These are phyloP conservation scores for Thunnus maccoyii DNA, from an alignment of 2,113 vertebrate genomes.

Conservation along the genomic window DNA sequence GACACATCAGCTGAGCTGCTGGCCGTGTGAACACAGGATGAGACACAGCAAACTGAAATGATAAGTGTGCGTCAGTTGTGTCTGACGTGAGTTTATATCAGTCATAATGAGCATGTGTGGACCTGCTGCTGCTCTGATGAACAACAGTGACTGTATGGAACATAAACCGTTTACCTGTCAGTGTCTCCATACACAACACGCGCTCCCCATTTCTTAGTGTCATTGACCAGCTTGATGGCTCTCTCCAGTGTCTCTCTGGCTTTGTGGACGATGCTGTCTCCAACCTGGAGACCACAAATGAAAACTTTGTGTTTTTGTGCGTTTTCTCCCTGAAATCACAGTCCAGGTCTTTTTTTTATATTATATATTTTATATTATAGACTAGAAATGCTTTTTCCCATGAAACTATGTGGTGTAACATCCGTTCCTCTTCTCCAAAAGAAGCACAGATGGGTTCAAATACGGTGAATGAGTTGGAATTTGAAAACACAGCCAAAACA, in stretches of 20 bases:
- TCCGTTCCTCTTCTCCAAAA: not conserved
- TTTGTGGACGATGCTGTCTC: slow-evolving; percentile 98
- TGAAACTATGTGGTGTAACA: not conserved
- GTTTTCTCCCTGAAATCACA: not conserved
- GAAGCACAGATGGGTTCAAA: slow-evolving; percentile 4
- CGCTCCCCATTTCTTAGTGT: slow-evolving; percentile 98
- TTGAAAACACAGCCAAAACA: not conserved
- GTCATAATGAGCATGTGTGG: not conserved
- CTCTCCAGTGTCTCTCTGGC: slow-evolving; percentile 97
- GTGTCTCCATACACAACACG: slow-evolving; percentile 97
- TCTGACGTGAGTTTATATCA: too few relatives aligned
- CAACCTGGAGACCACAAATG: slow-evolving; percentile 84
- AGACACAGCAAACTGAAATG: not conserved
- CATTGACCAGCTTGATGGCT: slow-evolving; percentile 97
- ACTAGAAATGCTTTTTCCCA: not conserved
- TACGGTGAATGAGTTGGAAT: not conserved
- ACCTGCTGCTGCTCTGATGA: not conserved
- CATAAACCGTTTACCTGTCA: slow-evolving; percentile 85
- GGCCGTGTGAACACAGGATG: not conserved
- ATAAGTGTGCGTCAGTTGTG: not conserved
- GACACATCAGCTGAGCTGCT: slow-evolving; percentile 6
- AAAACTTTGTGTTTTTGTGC: too few relatives aligned
- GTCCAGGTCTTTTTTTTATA: too few relatives aligned
- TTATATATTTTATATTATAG: too few relatives aligned
- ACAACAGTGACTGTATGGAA: not conserved